Evolutionary conservation across 2,113 vertebrate genomes (phyloP), one percentile per base, ranked within the genome.

Genomic region (Ascaphus truei): DNA sequence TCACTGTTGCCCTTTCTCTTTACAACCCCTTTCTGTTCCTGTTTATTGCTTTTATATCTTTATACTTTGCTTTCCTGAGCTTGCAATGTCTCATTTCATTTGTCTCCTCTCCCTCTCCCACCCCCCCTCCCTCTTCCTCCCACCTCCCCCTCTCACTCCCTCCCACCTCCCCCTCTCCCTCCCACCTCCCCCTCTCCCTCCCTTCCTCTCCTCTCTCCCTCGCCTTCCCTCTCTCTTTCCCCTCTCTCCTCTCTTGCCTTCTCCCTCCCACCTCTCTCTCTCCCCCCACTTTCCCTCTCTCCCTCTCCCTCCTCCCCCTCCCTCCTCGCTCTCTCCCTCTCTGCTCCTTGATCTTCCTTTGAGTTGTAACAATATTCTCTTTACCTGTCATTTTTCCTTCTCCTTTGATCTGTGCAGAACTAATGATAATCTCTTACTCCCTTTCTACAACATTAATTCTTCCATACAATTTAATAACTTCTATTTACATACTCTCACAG

Each of bases 271-370:
- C 33, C 5, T 9, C 26, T 23, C 37, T 27, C 59, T 30, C 13
- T 11, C 16, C 18, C n/a, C 3, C 23, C 16, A 2, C 7, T 13
- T 12, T 16, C 16, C 31, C 27, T 45, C n/a, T 23, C 43, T 3
- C 31, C 15, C 2, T 51, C 30, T n/a, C 47, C 47, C 33, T 9
- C 48, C 22, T 8, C 7, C 25, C 55, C 50, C 11, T 25, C 29
- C 15, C 25, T 61, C 59, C 52, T 55, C 71, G 73, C 66, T 61
- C 73, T 62, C 47, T 66, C 73, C 62, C 55, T 76, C 45, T 27
- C 47, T 18, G 23, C 64, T 29, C 75, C 72, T 57, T 73, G 56
- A 56, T 11, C 18, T 11, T 43, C 41, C 37, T 3, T 2, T 16
- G n/a, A 58, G 64, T 56, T 45, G 56, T 59, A 59, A 34, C 41